These are phyloP conservation scores for Vulpes vulpes DNA, from an alignment of 2,113 vertebrate species.

Conservation along the genomic window DNA sequence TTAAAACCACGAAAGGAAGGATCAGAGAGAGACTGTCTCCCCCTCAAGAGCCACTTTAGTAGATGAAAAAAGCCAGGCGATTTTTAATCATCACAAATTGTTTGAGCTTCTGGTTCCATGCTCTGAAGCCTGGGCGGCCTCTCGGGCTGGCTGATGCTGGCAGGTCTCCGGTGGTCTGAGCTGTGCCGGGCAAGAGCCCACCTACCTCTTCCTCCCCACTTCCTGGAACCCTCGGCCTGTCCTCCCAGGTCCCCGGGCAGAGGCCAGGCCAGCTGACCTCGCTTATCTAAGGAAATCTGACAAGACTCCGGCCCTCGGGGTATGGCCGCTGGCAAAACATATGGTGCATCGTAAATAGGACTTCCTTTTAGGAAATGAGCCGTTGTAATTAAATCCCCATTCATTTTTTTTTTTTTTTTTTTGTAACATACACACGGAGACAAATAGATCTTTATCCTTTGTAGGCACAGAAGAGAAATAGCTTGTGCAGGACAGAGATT, in stretches of 20 bases:
- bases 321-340: slow-evolving; percentile 74
- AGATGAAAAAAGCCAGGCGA: slow-evolving; percentile 72
- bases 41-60: slow-evolving; percentile 67
- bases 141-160: background rate
- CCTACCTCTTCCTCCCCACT: slow-evolving; percentile 9
- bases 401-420: slow-evolving; percentile 62
- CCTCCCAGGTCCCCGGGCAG: background rate
- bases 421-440: slow-evolving; percentile 76
- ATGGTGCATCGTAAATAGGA: slow-evolving; percentile 77
- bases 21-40: slow-evolving; percentile 66
- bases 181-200: background rate
- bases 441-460: slow-evolving; percentile 82
- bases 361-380: slow-evolving; percentile 84
- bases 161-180: background rate
- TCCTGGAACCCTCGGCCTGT: slow-evolving; percentile 13
- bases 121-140: background rate
- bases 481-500: slow-evolving; percentile 49
- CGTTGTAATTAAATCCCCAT: slow-evolving; percentile 81
- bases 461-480: slow-evolving; percentile 65
- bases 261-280: slow-evolving; percentile 26
- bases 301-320: slow-evolving; percentile 64
- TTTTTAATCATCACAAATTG: slow-evolving; percentile 74
- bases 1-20: slow-evolving; percentile 72
- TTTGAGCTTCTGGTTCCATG: slow-evolving; percentile 34
- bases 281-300: slow-evolving; percentile 79